Evolutionary conservation across 2,888 invertebrate genomes (phyloP).

Genomic region (Elysia crispata): DNA sequence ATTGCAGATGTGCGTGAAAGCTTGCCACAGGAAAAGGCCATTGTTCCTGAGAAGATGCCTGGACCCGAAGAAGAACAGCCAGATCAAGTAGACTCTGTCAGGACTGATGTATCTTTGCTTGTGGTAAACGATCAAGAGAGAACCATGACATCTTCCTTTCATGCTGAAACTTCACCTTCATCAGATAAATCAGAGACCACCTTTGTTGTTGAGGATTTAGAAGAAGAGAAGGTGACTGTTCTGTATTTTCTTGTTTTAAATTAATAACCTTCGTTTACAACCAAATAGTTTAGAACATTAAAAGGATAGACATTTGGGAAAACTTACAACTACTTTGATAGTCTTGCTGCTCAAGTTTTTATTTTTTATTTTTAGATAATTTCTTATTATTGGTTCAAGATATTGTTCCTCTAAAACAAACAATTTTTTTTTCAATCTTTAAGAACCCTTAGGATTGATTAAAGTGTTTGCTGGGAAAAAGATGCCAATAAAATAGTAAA

Average conservation of each 20-base stretch:
- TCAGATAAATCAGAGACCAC: conserved; percentile 42
- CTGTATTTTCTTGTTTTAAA: background rate
- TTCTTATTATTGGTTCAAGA: too few relatives aligned
- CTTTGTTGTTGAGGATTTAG: conserved; percentile 53
- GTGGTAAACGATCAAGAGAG: conserved; percentile 29
- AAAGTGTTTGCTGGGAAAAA: too few relatives aligned
- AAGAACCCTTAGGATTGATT: too few relatives aligned
- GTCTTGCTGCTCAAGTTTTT: too few relatives aligned
- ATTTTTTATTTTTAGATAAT: too few relatives aligned
- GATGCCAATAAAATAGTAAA: too few relatives aligned
- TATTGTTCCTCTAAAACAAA: too few relatives aligned
- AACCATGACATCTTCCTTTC: conserved; percentile 10
- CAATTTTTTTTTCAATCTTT: too few relatives aligned
- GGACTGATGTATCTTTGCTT: conserved; percentile 44
- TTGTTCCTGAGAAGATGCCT: conserved; percentile 48
- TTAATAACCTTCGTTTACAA: too few relatives aligned
- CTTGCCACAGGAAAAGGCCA: conserved; percentile 47
- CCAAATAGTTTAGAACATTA: too few relatives aligned
- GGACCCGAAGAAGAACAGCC: conserved; percentile 40
- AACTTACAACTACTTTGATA: too few relatives aligned
- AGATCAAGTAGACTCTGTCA: conserved; percentile 47
- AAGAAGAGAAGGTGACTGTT: conserved; percentile 49
- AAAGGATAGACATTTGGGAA: too few relatives aligned
- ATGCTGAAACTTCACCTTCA: conserved; percentile 14
- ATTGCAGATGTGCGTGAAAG: conserved; percentile 54